Evolutionary conservation across 2,797 vertebrate genomes (phyloP), one percentile per base, ranked within the genome.

Genomic region (Danio tinwini): DNA sequence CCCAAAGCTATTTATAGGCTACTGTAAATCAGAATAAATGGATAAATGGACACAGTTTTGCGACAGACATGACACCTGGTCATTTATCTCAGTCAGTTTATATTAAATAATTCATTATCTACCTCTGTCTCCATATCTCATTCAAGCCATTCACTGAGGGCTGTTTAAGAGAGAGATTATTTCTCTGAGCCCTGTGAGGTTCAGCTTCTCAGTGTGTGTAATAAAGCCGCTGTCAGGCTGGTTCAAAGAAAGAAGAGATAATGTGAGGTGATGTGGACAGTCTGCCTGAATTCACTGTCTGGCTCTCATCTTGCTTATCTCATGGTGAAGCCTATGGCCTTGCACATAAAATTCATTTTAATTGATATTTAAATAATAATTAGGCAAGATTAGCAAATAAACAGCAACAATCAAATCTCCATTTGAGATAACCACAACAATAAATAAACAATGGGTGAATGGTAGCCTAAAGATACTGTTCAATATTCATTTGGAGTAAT

Each of bases 171-270:
- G 21, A 50, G 8, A 78, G 44, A 49, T 69, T 69, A 61, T 61
- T 52, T 69, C 16, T 49, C 14, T 40, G 61, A 64, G 61, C 13
- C 29, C 49, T 53, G 13, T 69, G 55, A 61, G 76, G 44, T 78
- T 58, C 45, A 78, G 37, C 76, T 61, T 69, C 17, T 68, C 64
- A 37, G 40, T 58, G 64, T 1, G 6, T 77, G 37, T 77, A 77
- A 49, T 69, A 69, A 69, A 68, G 44, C 16, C 39, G 11, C 53
- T 77, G 64, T 69, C 55, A 78, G 42, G 63, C 21, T 11, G 64
- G 44, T 69, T 50, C 49, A 42, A 49, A 58, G 17, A 47, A 64
- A 67, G 49, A 52, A 17, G 10, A 45, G 40, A 37, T 44, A 19
- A 55, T 55, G 13, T 4, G 13, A 55, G 42, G n/a, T 45, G 16